Base-by-base conservation (phyloP, 1,140 invertebrate genomes). In the Oryzaephilus surinamensis region DNA sequence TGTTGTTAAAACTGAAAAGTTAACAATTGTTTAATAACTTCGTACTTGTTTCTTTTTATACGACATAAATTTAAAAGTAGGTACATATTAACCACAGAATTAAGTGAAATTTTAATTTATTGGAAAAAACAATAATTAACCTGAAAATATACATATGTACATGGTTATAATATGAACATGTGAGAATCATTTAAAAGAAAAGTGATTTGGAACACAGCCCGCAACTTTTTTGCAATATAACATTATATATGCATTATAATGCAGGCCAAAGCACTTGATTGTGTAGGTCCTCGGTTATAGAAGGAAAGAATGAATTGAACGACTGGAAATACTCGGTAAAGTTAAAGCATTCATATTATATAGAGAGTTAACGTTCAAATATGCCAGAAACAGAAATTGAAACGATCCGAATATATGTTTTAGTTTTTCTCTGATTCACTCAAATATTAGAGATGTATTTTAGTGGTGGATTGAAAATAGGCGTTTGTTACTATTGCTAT, bases 311-410 rank as follows among this genome's bases (percentile, higher is more conserved):
- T 41, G 47, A 48, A 32, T 45, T 52, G 57, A 40, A 37, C 55
- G 39, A 46, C 48, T 54, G 46, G 26, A 36, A 48, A 50, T 50
- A 38, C 44, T 48, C 39, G 55, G 38, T 39, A 47, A 59, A 59
- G 55, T 57, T 59, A 56, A 57, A 59, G 57, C 57, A 59, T 59
- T 59, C 55, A 59, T 59, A 59, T 59, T 59, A 59, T 59, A 59
- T 59, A 59, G 57, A 55, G 55, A 59, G 55, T 57, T 59, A 57
- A 56, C 57, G 55, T 59, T 57, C 55, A 56, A 59, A 59, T 57
- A 55, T 59, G 57, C 55, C 57, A 59, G 34, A 42, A 56, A 56
- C 57, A 59, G 57, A 59, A 59, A 59, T 59, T 59, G 57, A 57
- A 58, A 54, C 56, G 51, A 58, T 48, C 52, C 55, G 48, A 55